Evolutionary conservation across 2,888 invertebrate genomes (phyloP), one percentile per base, ranked within the genome.

Genomic region (Philopedon plagiatum): DNA sequence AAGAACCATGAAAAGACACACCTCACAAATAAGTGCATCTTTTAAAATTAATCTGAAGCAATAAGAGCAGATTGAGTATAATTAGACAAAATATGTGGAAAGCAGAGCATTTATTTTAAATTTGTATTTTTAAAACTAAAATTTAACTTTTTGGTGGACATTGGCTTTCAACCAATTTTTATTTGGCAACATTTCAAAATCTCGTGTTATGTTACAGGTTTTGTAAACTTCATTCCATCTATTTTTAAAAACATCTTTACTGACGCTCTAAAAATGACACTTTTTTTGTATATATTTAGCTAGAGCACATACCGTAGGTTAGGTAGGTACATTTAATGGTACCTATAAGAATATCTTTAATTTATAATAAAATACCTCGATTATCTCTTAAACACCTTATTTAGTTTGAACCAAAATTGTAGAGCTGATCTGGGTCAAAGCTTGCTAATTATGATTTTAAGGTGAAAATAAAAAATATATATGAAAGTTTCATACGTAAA

Each of bases 121-220:
- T 13, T 2, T 29, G 15, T 29, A 11, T 54, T 51, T 54, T 54
- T 15, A 29, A 37, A 57, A 23, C 37, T 37, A n/a, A n/a, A 37
- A 37, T 57, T 21, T 37, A 11, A 37, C 46, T 19, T 58, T 57
- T 34, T 23, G 29, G 51, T 37, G 34, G 39, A 62, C 41, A 56
- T 63, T 69, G 70, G 70, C 70, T 29, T 5, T 71, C 64, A 41
- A 56, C 60, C 54, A 61, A 58, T 67, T 65, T 64, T 69, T 23
- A 37, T 21, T 71, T 64, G 68, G 62, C 54, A 56, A 5, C 7
- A 29, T 39, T 64, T 68, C 61, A 57, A 51, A 37, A 56, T 32
- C 15, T 18, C 44, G 49, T 54, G 62, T 56, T 63, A 41, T 64
- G 58, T 65, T 60, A 26, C 57, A 71, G 58, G 57, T 58, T 71